Percentiles rank a stretch among this genome's conserved stretches.
phyloP scores from a whole-genome alignment of 2,797 vertebrate genomes.

The Tadarida brasiliensis region DNA sequence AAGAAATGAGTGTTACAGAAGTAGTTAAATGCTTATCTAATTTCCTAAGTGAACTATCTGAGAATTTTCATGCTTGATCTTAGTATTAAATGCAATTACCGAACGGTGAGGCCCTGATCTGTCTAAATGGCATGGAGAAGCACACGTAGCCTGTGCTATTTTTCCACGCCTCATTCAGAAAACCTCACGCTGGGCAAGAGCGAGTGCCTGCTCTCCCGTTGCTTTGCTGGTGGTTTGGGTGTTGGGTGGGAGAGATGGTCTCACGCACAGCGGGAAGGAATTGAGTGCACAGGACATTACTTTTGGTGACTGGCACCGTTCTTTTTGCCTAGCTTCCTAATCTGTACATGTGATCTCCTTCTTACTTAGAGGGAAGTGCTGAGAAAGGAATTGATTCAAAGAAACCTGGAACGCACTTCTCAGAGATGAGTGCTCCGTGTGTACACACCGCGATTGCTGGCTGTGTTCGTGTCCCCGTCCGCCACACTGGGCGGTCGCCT shows the following conservation, averaged over 20 bases:
- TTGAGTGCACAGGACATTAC: neutral
- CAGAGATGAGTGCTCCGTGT: neutral
- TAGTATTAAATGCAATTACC: slow-evolving; percentile 6
- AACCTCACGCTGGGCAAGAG: neutral
- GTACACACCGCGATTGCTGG: neutral
- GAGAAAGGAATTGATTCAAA: neutral
- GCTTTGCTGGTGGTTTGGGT: neutral
- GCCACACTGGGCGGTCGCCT: neutral
- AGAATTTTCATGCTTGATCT: neutral
- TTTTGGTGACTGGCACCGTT: neutral
- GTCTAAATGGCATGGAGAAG: neutral
- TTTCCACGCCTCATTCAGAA: neutral
- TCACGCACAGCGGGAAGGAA: too few relatives aligned
- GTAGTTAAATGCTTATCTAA: neutral
- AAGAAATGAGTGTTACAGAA: neutral
- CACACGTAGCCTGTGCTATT: neutral
- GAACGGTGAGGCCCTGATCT: neutral
- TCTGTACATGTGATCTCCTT: neutral
- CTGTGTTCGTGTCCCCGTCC: neutral
- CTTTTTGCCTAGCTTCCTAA: neutral
- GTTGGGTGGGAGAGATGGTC: neutral
- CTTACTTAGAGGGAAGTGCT: neutral
- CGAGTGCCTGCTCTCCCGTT: neutral
- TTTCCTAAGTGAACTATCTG: neutral
- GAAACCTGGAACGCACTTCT: neutral